A percentile compares a stretch with the other conserved stretches of the same genome.
Evolutionary conservation across 2,113 vertebrate genomes (phyloP).

Genomic region (Pollachius pollachius): DNA sequence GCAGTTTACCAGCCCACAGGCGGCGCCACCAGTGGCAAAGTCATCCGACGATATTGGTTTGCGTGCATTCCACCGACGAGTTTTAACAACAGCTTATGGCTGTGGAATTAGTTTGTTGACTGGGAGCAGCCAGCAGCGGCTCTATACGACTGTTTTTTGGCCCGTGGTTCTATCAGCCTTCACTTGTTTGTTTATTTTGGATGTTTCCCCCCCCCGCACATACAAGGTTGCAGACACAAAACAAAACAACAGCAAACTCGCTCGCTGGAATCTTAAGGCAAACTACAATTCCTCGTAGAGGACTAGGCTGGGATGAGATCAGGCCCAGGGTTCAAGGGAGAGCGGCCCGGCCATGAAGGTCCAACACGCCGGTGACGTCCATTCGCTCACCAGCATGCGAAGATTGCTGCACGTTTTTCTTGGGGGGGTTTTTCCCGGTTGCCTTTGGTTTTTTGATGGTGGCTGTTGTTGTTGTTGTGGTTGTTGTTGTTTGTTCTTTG

Average conservation of each 20-base stretch:
- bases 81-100: slow-evolving; percentile 38
- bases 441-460: too few species aligned
- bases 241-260: slow-evolving; percentile 3
- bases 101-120: slow-evolving; percentile 39
- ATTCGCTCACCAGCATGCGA: too few species aligned
- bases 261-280: too few species aligned
- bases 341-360: too few species aligned
- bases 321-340: too few species aligned
- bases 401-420: too few species aligned
- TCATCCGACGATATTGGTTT: slow-evolving; percentile 59
- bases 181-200: slow-evolving; percentile 32
- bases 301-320: too few species aligned
- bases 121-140: slow-evolving; percentile 27
- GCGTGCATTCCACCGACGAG: slow-evolving; percentile 21
- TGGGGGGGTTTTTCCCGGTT: too few species aligned
- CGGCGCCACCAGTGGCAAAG: slow-evolving; percentile 56
- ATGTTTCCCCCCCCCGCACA: slow-evolving; percentile 1
- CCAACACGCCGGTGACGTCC: too few species aligned
- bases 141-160: slow-evolving; percentile 24
- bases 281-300: too few species aligned
- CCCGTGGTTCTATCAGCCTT: slow-evolving; percentile 31
- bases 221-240: slow-evolving; percentile 39
- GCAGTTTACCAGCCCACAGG: slow-evolving; percentile 47
- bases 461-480: too few species aligned
- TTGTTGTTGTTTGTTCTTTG: too few species aligned